Conservation (phyloP, 1,140 invertebrate species). For the Apolygus lucorum region DNA sequence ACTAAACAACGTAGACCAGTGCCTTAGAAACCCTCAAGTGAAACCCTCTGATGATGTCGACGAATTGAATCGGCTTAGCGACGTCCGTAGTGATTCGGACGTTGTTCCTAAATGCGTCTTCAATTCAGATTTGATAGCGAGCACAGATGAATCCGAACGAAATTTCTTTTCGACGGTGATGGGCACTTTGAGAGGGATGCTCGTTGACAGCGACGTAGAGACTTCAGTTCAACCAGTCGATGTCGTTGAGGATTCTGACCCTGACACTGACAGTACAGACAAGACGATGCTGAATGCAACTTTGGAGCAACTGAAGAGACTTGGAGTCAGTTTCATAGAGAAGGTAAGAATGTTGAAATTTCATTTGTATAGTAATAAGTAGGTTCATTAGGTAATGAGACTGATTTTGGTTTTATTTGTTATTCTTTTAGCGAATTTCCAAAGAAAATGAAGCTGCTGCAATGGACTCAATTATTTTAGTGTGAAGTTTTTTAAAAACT, state of each 20-base stretch:
- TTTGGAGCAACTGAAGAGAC: neutral
- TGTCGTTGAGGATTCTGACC: neutral
- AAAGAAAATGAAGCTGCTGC: no score
- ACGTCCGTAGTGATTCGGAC: neutral
- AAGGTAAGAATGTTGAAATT: no score
- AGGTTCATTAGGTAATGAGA: no score
- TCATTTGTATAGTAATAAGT: no score
- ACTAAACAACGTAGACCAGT: neutral
- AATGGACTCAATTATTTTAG: no score
- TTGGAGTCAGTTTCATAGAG: constrained; percentile 2
- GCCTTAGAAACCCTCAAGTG: neutral
- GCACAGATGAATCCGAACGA: neutral
- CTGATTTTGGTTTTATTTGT: no score
- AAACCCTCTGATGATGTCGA: no score
- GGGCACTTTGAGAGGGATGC: neutral
- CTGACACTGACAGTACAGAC: neutral
- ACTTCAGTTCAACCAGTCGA: neutral
- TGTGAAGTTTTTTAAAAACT: no score
- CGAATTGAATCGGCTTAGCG: neutral
- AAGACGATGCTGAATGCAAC: neutral
- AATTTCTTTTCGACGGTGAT: constrained; percentile 1
- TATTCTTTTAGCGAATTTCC: no score
- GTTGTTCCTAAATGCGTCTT: neutral
- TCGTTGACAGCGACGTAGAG: neutral
- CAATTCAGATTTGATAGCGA: neutral